Evolutionary conservation across 2,113 vertebrate species (phyloP).

Genomic region (Nycticryphes semicollaris): DNA sequence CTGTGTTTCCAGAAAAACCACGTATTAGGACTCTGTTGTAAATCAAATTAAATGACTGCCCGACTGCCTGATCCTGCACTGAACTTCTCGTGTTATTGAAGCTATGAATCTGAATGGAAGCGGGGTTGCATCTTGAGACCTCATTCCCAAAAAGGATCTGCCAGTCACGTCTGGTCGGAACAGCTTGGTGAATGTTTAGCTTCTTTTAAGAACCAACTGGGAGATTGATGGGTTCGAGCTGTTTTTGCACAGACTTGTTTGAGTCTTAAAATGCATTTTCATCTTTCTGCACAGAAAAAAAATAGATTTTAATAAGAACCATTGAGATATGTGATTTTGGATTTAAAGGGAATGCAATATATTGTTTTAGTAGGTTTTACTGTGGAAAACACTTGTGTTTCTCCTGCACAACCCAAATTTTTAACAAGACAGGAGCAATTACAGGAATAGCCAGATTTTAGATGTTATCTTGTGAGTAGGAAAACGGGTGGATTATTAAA

Average conservation of each 20-base stretch:
- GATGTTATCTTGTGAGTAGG: background rate
- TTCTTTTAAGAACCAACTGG: conserved; percentile 30
- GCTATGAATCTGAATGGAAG: conserved; percentile 9
- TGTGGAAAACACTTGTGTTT: background rate
- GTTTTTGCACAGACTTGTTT: conserved; percentile 26
- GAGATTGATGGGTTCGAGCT: background rate
- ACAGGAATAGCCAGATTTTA: conserved; percentile 1
- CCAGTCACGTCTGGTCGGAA: conserved; percentile 1
- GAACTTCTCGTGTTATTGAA: conserved; percentile 10
- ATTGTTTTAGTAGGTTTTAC: background rate
- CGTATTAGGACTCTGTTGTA: background rate
- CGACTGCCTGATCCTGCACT: background rate
- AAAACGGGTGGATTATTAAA: conserved; percentile 11
- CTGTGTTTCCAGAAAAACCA: background rate
- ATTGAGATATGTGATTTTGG: background rate
- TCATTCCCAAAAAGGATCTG: conserved; percentile 8
- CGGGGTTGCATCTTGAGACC: background rate
- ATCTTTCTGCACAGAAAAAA: background rate
- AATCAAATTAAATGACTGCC: background rate
- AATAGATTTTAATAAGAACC: background rate
- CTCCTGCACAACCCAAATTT: background rate
- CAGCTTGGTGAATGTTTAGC: conserved; percentile 37
- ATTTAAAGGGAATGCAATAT: background rate
- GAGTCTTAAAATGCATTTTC: conserved; percentile 35
- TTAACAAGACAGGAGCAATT: background rate